Evolutionary conservation across 2,888 invertebrate species (phyloP).

Genomic region (Calephelis perditalis): DNA sequence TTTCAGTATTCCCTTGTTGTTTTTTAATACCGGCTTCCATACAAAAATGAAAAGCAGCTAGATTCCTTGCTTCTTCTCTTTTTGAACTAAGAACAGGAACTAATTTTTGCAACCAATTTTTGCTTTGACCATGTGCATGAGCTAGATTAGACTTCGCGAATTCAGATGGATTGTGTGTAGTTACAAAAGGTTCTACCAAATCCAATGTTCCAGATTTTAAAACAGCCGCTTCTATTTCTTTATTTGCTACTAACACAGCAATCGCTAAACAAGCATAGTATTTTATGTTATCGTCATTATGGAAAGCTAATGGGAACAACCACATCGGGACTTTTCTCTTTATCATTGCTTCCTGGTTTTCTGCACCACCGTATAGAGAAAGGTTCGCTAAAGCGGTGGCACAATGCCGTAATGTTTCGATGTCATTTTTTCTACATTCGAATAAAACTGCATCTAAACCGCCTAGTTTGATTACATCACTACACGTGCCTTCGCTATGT

Average conservation of each 20-base stretch:
- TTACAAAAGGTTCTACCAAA: constrained; percentile 97
- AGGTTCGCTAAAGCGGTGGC: constrained; percentile 98
- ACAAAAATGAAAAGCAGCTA: constrained; percentile 98
- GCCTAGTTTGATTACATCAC: constrained; percentile 93
- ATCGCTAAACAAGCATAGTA: constrained; percentile 99
- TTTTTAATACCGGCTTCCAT: constrained; percentile 99
- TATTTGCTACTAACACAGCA: constrained; percentile 96
- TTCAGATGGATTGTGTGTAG: constrained; percentile 94
- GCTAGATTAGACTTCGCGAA: constrained; percentile 95
- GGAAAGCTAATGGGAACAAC: constrained; percentile 98
- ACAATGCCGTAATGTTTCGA: constrained; percentile 95
- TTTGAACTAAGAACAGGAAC: constrained; percentile 97
- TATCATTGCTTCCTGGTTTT: constrained; percentile 98
- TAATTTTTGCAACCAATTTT: constrained; percentile 94
- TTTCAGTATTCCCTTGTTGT: constrained; percentile 92
- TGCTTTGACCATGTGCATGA: constrained; percentile 97
- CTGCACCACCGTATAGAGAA: constrained; percentile 96
- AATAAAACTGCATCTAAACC: constrained; percentile 96
- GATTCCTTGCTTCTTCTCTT: constrained; percentile 95
- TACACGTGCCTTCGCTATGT: constrained; percentile 97
- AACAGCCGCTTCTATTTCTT: constrained; percentile 98
- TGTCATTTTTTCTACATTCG: constrained; percentile 95
- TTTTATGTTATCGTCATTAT: constrained; percentile 96
- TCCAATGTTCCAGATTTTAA: constrained; percentile 97
- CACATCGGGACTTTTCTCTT: constrained; percentile 96